Percentiles rank a stretch among this genome's conserved stretches.
phyloP scores from a whole-genome alignment of 2,113 vertebrate genomes.

The Mixornis gularis region DNA sequence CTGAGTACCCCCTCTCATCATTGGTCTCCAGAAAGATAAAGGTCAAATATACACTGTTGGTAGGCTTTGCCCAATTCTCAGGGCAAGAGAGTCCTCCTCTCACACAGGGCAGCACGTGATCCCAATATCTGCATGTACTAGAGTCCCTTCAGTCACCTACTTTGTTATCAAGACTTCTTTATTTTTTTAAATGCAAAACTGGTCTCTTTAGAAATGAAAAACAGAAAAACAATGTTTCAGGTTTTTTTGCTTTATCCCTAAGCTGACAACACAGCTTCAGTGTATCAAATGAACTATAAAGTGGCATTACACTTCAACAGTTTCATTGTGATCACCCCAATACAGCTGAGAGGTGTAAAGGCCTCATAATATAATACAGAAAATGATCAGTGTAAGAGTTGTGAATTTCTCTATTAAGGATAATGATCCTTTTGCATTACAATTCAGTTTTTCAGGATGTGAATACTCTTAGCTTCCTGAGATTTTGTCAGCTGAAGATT shows the following conservation, averaged over 20 bases:
- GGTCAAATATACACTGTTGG: neutral
- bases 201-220: neutral
- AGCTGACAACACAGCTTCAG: neutral
- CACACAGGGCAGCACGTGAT: neutral
- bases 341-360: neutral
- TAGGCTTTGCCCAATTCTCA: neutral
- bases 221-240: neutral
- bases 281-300: neutral
- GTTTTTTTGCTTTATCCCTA: neutral
- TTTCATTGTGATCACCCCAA: neutral
- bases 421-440: neutral
- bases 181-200: accelerated
- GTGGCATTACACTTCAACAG: neutral
- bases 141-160: neutral
- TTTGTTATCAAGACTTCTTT: neutral
- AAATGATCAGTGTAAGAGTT: neutral
- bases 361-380: neutral
- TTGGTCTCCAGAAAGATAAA: neutral
- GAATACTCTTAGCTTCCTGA: neutral
- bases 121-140: too few relatives aligned
- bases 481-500: neutral
- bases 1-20: neutral
- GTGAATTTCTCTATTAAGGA: neutral
- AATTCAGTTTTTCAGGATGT: neutral
- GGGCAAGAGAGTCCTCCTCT: neutral